These are phyloP conservation scores for Heterochromis multidens DNA, from an alignment of 2,113 vertebrate genomes.

Conservation along the genomic window DNA sequence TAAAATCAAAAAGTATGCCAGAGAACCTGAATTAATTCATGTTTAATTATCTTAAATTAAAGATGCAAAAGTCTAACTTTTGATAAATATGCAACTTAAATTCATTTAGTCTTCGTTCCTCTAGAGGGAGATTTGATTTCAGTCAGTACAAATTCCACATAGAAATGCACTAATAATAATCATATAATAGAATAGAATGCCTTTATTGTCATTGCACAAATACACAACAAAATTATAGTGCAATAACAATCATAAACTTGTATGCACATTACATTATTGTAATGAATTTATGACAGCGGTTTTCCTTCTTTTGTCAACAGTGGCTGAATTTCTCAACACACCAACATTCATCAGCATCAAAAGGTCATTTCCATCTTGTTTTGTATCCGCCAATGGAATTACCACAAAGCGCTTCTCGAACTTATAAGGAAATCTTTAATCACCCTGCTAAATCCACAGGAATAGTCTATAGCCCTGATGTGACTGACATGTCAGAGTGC, in stretches of 20 bases:
- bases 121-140: too few relatives aligned
- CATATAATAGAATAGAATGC: background rate
- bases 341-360: background rate
- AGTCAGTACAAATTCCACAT: background rate
- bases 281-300: background rate
- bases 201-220: background rate
- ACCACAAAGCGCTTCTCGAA: conserved; percentile 15
- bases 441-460: conserved; percentile 22
- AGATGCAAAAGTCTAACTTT: background rate
- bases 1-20: background rate
- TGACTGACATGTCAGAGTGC: conserved; percentile 67
- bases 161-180: background rate
- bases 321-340: background rate
- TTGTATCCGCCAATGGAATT: conserved; percentile 4
- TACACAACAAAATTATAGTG: background rate
- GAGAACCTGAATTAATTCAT: background rate
- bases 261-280: background rate
- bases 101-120: background rate
- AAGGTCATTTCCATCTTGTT: background rate
- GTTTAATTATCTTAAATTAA: background rate
- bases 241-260: background rate
- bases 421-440: conserved; percentile 44
- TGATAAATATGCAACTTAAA: background rate
- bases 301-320: background rate
- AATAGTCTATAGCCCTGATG: conserved; percentile 20